Evolutionary conservation across 2,113 vertebrate species (phyloP).

Genomic region (Amphilophus citrinellus): DNA sequence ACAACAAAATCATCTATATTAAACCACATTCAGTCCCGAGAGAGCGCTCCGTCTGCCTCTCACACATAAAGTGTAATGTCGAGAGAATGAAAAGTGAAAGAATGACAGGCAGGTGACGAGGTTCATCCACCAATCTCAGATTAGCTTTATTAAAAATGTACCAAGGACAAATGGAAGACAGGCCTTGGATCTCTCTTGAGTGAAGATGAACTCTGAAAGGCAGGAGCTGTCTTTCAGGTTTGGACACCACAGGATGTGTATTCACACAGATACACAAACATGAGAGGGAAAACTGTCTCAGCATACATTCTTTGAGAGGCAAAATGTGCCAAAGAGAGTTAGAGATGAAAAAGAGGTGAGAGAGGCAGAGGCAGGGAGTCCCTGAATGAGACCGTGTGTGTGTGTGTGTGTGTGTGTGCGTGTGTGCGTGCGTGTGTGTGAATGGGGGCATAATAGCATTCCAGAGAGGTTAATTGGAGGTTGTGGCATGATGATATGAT

Average conservation of each 20-base stretch:
- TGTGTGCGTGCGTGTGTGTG: neutral
- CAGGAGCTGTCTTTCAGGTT: constrained; percentile 63
- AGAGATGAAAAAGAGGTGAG: constrained; percentile 76
- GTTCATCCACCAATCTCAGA: constrained; percentile 71
- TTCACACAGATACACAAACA: constrained; percentile 17
- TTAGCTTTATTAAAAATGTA: constrained; percentile 81
- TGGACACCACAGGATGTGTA: constrained; percentile 37
- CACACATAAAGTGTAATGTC: constrained; percentile 27
- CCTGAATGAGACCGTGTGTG: constrained; percentile 47
- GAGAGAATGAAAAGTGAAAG: constrained; percentile 65
- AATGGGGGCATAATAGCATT: constrained; percentile 29
- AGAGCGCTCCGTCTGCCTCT: constrained; percentile 20
- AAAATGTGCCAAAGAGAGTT: constrained; percentile 71
- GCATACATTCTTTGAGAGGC: constrained; percentile 62
- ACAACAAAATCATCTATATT: constrained; percentile 29
- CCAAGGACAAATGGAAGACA: constrained; percentile 75
- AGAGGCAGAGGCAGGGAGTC: constrained; percentile 66
- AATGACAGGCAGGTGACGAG: constrained; percentile 73
- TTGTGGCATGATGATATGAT: constrained; percentile 77
- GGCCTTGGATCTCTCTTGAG: constrained; percentile 52
- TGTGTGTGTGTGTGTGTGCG: neutral
- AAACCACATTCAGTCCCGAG: constrained; percentile 19
- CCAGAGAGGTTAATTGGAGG: constrained; percentile 79
- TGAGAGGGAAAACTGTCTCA: constrained; percentile 41
- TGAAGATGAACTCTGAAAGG: constrained; percentile 66